A percentile compares a stretch with the other conserved stretches of the same genome.
phyloP scores from a whole-genome alignment of 1,140 invertebrate genomes.

The Macrobrachium rosenbergii region DNA sequence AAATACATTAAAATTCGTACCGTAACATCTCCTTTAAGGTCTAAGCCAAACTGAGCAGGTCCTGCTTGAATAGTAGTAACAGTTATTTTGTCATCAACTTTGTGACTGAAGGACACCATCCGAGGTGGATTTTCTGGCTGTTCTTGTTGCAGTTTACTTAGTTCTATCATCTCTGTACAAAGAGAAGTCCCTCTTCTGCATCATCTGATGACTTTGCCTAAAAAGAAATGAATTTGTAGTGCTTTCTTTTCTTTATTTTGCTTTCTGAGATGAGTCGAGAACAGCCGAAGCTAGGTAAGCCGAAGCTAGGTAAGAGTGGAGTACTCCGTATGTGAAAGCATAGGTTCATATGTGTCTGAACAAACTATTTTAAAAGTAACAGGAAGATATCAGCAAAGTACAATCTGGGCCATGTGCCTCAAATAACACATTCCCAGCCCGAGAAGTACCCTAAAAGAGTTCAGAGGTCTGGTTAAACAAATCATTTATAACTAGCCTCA shows the following conservation, averaged over 20 bases:
- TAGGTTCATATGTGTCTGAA: too few species aligned
- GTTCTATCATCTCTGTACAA: slow-evolving; percentile 98
- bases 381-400: too few species aligned
- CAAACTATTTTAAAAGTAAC: too few species aligned
- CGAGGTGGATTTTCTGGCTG: slow-evolving; percentile 76
- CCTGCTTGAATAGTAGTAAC: slow-evolving; percentile 80
- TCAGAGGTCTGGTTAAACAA: too few species aligned
- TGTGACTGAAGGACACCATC: slow-evolving; percentile 73
- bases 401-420: too few species aligned
- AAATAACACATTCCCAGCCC: too few species aligned
- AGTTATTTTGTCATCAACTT: slow-evolving; percentile 64
- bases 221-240: slow-evolving; percentile 65
- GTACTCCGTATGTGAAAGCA: too few species aligned
- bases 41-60: slow-evolving; percentile 89
- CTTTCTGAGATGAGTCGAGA: too few species aligned
- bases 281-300: too few species aligned
- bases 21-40: slow-evolving; percentile 67
- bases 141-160: slow-evolving; percentile 81
- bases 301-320: too few species aligned
- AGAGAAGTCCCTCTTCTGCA: slow-evolving; percentile 91
- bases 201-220: slow-evolving; percentile 87
- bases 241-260: background rate
- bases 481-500: too few species aligned
- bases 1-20: slow-evolving; percentile 11
- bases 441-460: too few species aligned